phyloP scores from a whole-genome alignment of 2,797 vertebrate genomes.

The Thaleichthys pacificus region DNA sequence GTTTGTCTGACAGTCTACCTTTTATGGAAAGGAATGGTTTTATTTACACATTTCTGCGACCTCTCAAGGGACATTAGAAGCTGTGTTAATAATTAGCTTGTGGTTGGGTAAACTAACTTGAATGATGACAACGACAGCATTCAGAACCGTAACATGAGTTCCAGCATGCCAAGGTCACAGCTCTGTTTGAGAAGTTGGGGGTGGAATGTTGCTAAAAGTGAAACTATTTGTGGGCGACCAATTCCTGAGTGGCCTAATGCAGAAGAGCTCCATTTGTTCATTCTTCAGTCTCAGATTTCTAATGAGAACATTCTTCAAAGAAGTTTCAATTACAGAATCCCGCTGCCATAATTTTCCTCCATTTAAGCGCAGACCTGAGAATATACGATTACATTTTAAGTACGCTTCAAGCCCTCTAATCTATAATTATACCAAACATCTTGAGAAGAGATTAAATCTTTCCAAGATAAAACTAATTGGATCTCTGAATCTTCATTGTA shows the following conservation, averaged over 20 bases:
- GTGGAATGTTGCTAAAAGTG: slow-evolving; percentile 37
- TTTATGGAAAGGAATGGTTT: slow-evolving; percentile 18
- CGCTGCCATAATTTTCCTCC: neutral
- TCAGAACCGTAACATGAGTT: neutral
- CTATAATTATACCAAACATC: slow-evolving; percentile 7
- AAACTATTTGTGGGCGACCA: slow-evolving; percentile 32
- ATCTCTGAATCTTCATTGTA: neutral
- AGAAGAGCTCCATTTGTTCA: neutral
- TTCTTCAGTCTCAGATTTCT: neutral
- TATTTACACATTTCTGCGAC: slow-evolving; percentile 32
- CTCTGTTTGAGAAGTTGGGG: slow-evolving; percentile 23
- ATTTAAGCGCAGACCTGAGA: neutral
- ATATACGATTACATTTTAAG: neutral
- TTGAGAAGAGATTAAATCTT: neutral
- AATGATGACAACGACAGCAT: slow-evolving; percentile 14
- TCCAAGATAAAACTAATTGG: neutral
- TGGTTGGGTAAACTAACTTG: slow-evolving; percentile 58
- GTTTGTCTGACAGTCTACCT: slow-evolving; percentile 8
- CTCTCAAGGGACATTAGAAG: slow-evolving; percentile 29
- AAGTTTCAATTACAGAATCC: neutral
- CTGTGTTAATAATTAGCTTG: slow-evolving; percentile 64
- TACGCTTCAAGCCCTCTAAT: neutral
- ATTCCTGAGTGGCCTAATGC: neutral
- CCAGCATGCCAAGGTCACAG: slow-evolving; percentile 58
- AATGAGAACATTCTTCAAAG: neutral